Conservation (phyloP, 2,797 vertebrate species). For the Scolopax rusticola region DNA sequence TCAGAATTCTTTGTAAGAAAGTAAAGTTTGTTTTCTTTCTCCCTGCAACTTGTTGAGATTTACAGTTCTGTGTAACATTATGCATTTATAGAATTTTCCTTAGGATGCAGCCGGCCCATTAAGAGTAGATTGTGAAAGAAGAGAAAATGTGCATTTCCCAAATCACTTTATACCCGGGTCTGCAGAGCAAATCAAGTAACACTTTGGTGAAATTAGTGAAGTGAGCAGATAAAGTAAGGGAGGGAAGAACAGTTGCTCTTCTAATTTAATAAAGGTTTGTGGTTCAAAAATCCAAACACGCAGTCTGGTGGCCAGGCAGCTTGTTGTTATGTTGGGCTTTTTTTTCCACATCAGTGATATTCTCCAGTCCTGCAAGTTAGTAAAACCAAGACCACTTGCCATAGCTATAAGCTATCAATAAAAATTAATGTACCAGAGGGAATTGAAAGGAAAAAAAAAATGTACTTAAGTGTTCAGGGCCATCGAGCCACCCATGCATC, state of each 20-base stretch:
- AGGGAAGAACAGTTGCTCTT: not conserved
- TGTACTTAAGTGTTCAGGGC: constrained; percentile 81
- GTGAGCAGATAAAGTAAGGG: not conserved
- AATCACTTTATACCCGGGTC: not conserved
- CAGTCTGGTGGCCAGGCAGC: not conserved
- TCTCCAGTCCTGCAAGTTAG: constrained; percentile 80
- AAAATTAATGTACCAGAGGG: constrained; percentile 83
- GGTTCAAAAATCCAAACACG: not conserved
- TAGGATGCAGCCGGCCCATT: not conserved
- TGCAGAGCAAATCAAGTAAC: not conserved
- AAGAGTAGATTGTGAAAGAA: not conserved
- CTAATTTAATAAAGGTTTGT: not conserved
- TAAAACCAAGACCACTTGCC: constrained; percentile 81
- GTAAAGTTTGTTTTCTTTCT: not conserved
- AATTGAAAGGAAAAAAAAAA: constrained; percentile 78
- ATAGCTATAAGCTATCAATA: constrained; percentile 80
- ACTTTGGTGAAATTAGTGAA: not conserved
- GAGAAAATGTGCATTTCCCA: not conserved
- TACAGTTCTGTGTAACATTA: not conserved
- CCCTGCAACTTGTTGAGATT: not conserved
- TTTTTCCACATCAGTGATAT: constrained; percentile 61
- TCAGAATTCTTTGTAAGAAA: not conserved
- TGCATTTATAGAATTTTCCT: not conserved
- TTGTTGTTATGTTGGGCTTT: constrained; percentile 18
- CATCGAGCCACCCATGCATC: constrained; percentile 69